Conservation (phyloP, 2,888 invertebrate genomes). For the Hypena proboscidalis region DNA sequence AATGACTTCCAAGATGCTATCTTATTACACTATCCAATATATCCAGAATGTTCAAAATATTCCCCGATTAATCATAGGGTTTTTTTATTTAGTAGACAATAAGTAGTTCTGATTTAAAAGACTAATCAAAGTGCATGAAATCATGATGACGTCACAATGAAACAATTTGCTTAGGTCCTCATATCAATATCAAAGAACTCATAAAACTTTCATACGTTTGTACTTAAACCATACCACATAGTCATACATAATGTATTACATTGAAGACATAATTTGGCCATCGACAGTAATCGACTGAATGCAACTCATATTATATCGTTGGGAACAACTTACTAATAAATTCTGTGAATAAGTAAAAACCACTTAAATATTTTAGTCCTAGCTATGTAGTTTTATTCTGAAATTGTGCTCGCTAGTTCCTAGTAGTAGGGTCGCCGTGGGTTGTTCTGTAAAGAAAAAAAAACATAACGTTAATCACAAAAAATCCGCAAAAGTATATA, state of each 20-base stretch:
- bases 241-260: neutral
- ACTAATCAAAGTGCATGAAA: too few species aligned
- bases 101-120: too few species aligned
- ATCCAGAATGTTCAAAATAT: too few species aligned
- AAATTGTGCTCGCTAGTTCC: conserved; percentile 39
- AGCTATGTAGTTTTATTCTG: conserved; percentile 7
- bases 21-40: too few species aligned
- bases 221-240: conserved; percentile 10
- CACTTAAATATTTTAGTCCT: conserved; percentile 5
- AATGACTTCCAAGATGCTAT: too few species aligned
- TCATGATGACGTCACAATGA: too few species aligned
- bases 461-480: conserved; percentile 1
- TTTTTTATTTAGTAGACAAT: too few species aligned
- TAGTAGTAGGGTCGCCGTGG: conserved; percentile 94
- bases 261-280: conserved; percentile 13
- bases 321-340: conserved; percentile 6
- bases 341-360: neutral
- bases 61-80: too few species aligned
- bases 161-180: too few species aligned
- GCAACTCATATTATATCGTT: conserved; percentile 6
- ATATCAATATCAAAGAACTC: neutral
- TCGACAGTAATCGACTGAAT: neutral
- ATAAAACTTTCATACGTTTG: conserved; percentile 1
- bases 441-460: conserved; percentile 90
- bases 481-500: too few species aligned